Percentiles rank a stretch among this genome's conserved stretches.
Evolutionary conservation across 1,140 invertebrate species (phyloP).

Genomic region (Drosophila cardini): DNA sequence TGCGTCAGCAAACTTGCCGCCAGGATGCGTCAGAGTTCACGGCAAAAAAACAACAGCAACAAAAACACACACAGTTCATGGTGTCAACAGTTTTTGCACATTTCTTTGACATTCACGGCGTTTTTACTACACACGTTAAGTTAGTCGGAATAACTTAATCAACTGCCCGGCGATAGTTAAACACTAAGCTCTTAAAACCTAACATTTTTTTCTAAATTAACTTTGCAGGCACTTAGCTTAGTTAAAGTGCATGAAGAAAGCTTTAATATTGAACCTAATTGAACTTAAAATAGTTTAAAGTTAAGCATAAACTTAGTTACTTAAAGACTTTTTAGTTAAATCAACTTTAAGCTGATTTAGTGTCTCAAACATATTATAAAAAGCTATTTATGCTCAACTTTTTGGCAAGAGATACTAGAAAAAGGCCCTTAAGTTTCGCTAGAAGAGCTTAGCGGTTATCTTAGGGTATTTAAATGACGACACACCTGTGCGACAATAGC

Average conservation of each 20-base stretch:
- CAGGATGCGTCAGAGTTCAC: constrained; percentile 28
- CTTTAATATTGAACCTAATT: no score
- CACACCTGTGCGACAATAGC: constrained; percentile 25
- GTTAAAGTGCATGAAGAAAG: neutral
- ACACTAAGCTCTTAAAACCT: neutral
- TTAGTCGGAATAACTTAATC: neutral
- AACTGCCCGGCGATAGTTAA: neutral
- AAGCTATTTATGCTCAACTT: neutral
- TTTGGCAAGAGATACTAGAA: neutral
- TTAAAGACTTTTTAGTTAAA: no score
- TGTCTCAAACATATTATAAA: neutral
- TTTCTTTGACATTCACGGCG: constrained; percentile 6
- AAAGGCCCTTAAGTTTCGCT: constrained; percentile 1
- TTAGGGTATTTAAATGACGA: constrained; percentile 12
- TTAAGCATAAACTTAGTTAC: no score
- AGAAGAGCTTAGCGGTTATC: neutral
- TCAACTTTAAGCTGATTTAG: no score
- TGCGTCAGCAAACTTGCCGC: constrained; percentile 44
- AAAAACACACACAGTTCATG: neutral
- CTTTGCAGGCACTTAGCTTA: no score
- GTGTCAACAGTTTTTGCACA: constrained; percentile 15
- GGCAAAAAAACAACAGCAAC: neutral
- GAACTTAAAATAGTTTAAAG: no score
- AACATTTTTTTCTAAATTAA: neutral
- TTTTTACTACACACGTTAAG: constrained; percentile 11